These are phyloP conservation scores for Carposina sasakii DNA, from an alignment of 1,140 invertebrate genomes.

Conservation along the genomic window DNA sequence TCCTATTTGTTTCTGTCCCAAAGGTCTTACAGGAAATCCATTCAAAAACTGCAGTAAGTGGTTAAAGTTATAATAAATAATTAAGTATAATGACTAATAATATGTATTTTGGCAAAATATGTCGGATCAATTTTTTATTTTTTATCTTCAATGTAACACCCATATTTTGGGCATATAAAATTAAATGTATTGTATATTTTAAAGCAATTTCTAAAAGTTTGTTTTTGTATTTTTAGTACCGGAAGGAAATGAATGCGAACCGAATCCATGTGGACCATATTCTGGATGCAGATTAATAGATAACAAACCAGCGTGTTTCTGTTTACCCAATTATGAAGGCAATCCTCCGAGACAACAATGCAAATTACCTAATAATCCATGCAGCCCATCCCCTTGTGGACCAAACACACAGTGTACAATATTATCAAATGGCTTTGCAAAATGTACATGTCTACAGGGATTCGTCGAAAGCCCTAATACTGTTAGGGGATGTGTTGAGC, in stretches of 20 bases:
- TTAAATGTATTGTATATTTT: too few species aligned
- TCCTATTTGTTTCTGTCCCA: constrained; percentile 91
- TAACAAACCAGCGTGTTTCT: constrained; percentile 85
- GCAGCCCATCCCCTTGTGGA: constrained; percentile 89
- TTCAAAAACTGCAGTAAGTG: constrained; percentile 93
- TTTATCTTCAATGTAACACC: too few species aligned
- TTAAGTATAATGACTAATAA: too few species aligned
- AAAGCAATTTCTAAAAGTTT: too few species aligned
- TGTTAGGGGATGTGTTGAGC: constrained; percentile 85
- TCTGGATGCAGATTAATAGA: constrained; percentile 84
- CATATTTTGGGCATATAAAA: too few species aligned
- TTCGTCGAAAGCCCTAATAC: constrained; percentile 91
- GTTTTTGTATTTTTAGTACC: constrained; percentile 81
- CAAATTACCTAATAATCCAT: constrained; percentile 81
- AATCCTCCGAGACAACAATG: constrained; percentile 82
- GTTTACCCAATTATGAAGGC: constrained; percentile 90
- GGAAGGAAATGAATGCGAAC: constrained; percentile 86
- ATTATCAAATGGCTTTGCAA: constrained; percentile 86
- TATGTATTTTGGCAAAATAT: too few species aligned
- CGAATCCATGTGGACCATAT: constrained; percentile 89
- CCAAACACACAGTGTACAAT: constrained; percentile 90
- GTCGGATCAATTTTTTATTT: too few species aligned
- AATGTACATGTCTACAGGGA: constrained; percentile 88
- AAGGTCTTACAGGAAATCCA: constrained; percentile 91
- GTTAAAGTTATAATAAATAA: too few species aligned